Evolutionary conservation across 2,888 invertebrate genomes (phyloP).

Genomic region (Perizoma flavofasciatum): DNA sequence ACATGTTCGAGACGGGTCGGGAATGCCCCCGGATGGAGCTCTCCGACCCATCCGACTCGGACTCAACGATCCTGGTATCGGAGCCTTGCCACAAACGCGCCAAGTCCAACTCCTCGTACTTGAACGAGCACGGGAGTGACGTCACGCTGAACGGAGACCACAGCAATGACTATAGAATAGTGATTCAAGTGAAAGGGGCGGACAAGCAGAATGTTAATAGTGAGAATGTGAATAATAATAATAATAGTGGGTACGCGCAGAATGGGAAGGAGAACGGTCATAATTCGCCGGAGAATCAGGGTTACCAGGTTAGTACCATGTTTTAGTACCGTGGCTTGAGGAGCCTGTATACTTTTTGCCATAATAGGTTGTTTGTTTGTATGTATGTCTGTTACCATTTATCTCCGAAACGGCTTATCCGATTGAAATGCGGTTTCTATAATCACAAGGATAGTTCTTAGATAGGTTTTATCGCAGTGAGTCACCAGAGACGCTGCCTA

Average conservation of each 20-base stretch:
- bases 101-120: constrained; percentile 74
- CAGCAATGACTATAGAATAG: constrained; percentile 87
- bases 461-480: too few species aligned
- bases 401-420: too few species aligned
- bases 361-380: too few species aligned
- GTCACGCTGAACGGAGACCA: constrained; percentile 79
- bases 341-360: too few species aligned
- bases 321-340: neutral
- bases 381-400: too few species aligned
- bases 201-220: constrained; percentile 70
- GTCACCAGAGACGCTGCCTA: too few species aligned
- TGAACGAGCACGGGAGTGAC: constrained; percentile 84
- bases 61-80: constrained; percentile 93
- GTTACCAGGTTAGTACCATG: constrained; percentile 74
- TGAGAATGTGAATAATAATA: constrained; percentile 70
- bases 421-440: too few species aligned
- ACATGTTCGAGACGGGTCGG: constrained; percentile 90
- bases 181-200: constrained; percentile 87
- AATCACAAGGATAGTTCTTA: too few species aligned
- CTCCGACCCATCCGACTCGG: constrained; percentile 95
- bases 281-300: constrained; percentile 82
- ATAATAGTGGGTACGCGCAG: constrained; percentile 75
- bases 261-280: constrained; percentile 76
- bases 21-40: constrained; percentile 93
- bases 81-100: constrained; percentile 87